Conservation (phyloP, 2,797 vertebrate genomes). For the Antennarius maculatus region DNA sequence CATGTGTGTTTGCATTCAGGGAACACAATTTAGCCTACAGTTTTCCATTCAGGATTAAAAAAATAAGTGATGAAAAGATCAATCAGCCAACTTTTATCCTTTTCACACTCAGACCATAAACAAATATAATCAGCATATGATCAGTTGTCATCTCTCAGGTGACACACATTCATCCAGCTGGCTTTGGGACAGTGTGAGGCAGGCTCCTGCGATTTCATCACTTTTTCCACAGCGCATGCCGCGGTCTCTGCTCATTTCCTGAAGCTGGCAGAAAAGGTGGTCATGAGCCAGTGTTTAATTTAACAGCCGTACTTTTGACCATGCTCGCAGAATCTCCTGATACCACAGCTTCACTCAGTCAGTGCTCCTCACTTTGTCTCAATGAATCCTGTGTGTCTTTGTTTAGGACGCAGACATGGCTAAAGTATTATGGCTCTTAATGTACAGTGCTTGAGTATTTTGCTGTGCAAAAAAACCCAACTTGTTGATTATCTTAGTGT, state of each 20-base stretch:
- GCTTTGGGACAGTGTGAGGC: constrained; percentile 43
- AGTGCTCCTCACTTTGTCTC: not conserved
- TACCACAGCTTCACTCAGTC: constrained; percentile 21
- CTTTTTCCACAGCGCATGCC: constrained; percentile 67
- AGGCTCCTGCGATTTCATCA: constrained; percentile 53
- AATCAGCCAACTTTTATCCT: not conserved
- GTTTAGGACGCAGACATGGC: constrained; percentile 9
- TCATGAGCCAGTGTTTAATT: constrained; percentile 59
- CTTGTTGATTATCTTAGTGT: constrained; percentile 4
- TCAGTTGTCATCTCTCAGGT: constrained; percentile 38
- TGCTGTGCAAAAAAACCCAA: constrained; percentile 1
- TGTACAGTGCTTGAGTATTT: constrained; percentile 14
- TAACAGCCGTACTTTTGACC: constrained; percentile 58
- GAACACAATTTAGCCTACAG: not conserved
- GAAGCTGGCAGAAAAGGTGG: constrained; percentile 65
- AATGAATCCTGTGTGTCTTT: constrained; percentile 10
- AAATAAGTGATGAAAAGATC: constrained; percentile 3
- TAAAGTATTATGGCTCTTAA: not conserved
- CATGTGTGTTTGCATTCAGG: constrained; percentile 8
- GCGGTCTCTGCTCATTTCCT: constrained; percentile 69
- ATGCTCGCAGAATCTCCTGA: constrained; percentile 31
- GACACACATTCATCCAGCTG: constrained; percentile 37
- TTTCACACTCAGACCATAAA: constrained; percentile 12
- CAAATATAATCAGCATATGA: constrained; percentile 13
- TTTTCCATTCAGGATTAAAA: not conserved